Evolutionary conservation across 2,113 vertebrate genomes (phyloP), one percentile per base, ranked within the genome.

Genomic region (Acrocephalus kingi): DNA sequence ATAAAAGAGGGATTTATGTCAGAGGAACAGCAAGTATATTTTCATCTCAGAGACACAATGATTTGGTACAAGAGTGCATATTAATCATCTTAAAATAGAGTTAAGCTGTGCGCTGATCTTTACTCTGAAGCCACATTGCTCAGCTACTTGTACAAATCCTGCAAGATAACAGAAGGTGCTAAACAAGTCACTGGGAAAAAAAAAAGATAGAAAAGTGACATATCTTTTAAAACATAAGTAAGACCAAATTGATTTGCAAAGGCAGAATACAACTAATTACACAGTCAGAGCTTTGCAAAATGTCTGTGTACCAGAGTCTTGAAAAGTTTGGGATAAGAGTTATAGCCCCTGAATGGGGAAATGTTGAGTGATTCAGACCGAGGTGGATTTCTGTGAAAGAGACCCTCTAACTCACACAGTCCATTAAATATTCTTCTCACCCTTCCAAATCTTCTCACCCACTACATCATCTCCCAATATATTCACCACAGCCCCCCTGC

Each of bases 31-130:
- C 41, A 48, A 94, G 39, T 59, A 54, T 64, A 61, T 87, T 94
- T 96, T 89, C 54, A 61, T 87, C 61, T 71, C 64, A 61, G 62
- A 94, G 82, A 67, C 74, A 52, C 31, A 84, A 72, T 79, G 62
- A 71, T 90, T 91, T 76, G 80, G 41, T 73, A 72, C 74, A 52
- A 73, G 49, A 82, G 10, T 64, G 31, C 37, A 79, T 73, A 72
- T 91, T 93, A 95, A 64, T 31, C 66, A 83, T 76, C 82, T 85
- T 94, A 90, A 91, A 93, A 91, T 82, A 91, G 5, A 84, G 39
- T 81, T 79, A 76, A 72, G 28, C 45, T 82, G 23, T 75, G 55
- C 68, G 39, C n/a, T 79, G 62, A 64, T 85, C 84, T 96, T 90
- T 89, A 35, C 17, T 83, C 82, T 87, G 49, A 82, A 82, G 41